Percentiles rank a stretch among this genome's conserved stretches.
Conservation (phyloP, 1,140 invertebrate genomes). For the Polypedilum pembai region DNA sequence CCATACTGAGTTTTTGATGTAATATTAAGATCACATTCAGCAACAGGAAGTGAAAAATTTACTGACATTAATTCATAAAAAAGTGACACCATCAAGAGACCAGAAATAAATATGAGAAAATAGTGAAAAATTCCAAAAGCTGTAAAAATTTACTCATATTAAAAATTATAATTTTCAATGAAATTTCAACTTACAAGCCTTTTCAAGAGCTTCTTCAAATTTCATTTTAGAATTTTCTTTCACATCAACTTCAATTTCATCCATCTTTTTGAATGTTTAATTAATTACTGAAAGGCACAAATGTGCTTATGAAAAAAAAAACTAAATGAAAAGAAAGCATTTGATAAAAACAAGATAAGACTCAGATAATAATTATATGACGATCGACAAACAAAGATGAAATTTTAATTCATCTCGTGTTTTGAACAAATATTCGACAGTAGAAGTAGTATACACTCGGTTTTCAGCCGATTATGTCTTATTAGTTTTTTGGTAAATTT, state of each 20-base stretch:
- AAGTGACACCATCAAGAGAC: neutral
- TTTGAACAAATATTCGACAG: too few species aligned
- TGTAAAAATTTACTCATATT: neutral
- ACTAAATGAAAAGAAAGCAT: too few species aligned
- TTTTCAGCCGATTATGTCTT: too few species aligned
- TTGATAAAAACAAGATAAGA: too few species aligned
- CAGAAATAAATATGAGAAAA: neutral
- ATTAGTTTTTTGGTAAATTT: too few species aligned
- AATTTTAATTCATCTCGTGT: too few species aligned
- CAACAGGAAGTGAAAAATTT: conserved; percentile 30
- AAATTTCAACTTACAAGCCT: neutral
- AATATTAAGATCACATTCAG: conserved; percentile 36
- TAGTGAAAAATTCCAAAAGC: neutral
- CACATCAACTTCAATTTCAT: neutral
- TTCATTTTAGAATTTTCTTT: neutral
- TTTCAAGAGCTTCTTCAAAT: conserved; percentile 11
- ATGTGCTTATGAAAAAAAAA: too few species aligned
- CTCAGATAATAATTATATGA: too few species aligned
- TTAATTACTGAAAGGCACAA: too few species aligned
- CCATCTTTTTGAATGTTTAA: neutral
- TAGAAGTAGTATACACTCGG: too few species aligned
- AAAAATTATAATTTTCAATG: too few species aligned
- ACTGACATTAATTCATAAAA: neutral
- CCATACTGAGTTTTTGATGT: conserved; percentile 32
- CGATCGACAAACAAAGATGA: too few species aligned